Evolutionary conservation across 2,797 vertebrate species (phyloP), one percentile per base, ranked within the genome.

Genomic region (Sebastes steindachneri): DNA sequence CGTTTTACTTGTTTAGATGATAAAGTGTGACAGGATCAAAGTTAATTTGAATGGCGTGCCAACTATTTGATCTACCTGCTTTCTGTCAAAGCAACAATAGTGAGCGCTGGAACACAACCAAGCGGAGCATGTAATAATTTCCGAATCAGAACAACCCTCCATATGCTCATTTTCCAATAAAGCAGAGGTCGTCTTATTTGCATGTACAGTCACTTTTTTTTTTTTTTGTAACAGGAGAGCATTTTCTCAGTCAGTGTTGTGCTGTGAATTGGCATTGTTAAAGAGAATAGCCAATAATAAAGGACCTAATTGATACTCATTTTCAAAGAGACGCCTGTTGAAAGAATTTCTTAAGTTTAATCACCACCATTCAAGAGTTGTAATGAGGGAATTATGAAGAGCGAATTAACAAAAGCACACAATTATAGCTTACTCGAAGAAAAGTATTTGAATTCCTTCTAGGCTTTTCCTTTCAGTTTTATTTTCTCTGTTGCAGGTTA

Each of bases 261-360:
- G 84, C 84, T 75, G 77, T 83, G 78, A 86, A 79, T 89, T 85
- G 82, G 84, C 81, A 88, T 93, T 92, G 91, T 93, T 90, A 67
- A 82, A 86, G 84, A 92, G 92, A 93, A 95, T 90, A 87, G 80
- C 83, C 87, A 87, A 79, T 93, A 94, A 94, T 94, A 93, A 95
- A 93, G 81, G 83, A 79, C 90, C 89, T 95, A 91, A 94, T 94
- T 95, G 93, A 93, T 94, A 91, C 90, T 92, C 69, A 85, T 95
- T 94, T 94, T 95, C 93, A 95, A 95, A 95, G 92, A 87, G 90
- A 90, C 55, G 86, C 86, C 86, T 88, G 90, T 94, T 94, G 89
- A 94, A 94, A 92, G 89, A 91, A 84, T 90, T 92, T 90, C 82
- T 90, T 79, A 78, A 86, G 90, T 92, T 93, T 93, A 93, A 94